Base-by-base conservation (phyloP, 1,140 invertebrate species). In the Cyclina sinensis region DNA sequence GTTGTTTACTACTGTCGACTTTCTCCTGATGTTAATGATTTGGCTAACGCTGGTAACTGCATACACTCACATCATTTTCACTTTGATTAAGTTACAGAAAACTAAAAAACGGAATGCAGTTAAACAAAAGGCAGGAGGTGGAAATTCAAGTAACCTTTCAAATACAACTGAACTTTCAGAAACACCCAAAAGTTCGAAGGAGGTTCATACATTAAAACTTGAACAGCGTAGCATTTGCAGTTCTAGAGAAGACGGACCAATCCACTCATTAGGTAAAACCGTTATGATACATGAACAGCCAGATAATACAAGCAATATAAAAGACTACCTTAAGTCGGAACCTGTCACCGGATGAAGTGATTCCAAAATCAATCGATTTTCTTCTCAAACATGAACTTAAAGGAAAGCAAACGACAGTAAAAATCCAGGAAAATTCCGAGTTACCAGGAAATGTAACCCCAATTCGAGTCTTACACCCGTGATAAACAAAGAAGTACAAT, bases 31-130 rank as follows among this genome's bases (percentile, higher is more conserved):
- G 1, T 65, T 81, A 14, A 62, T 81, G n/a, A 18, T 81, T 65
- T 81, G 54, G 54, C 1, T 81, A 21, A 81, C 79, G 16, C 9
- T 81, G 14, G 51, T 32, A 7, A 35, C 65, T 1, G 35, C 54
- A n/a, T 81, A 81, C n/a, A 39, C 54, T 18, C 79, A 65, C 35
- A 81, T 81, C 30, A 81, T 81, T 62, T 81, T n/a, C 57, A 81
- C 79, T 9, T 9, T 81, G 27, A 37, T 18, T 70, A 70, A 37
- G 21, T 37, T 70, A 70, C 35, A 70, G 32, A 70, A 16, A 37
- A 16, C 4, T 4, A 70, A 21, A 27, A 35, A 70, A 12, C 1
- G 32, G 3, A 27, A 18, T 37, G 11, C 12, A 11, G 3, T 2
- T 0, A 35, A 70, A 35, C 30, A 30, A 70, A 11, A 70, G 18